These are phyloP conservation scores for Cavia aperea DNA, from an alignment of 2,113 vertebrate species.

Conservation along the genomic window DNA sequence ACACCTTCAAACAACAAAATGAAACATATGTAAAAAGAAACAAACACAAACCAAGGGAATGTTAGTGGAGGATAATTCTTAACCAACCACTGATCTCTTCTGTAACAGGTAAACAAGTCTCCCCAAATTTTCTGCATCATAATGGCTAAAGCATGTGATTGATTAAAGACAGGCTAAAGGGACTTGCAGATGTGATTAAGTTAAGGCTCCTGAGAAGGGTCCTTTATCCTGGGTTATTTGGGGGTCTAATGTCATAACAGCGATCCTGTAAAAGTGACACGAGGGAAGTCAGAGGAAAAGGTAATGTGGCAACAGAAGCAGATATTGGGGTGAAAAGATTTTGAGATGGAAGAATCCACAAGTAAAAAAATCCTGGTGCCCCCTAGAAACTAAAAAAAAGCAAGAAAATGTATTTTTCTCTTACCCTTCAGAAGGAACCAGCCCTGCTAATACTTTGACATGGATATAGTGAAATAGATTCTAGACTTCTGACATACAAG, in stretches of 20 bases:
- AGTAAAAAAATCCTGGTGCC: not conserved
- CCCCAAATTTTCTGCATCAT: not conserved
- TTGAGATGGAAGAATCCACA: not conserved
- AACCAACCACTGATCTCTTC: not conserved
- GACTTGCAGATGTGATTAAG: not conserved
- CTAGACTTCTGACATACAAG: not conserved
- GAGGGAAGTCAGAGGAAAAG: not conserved
- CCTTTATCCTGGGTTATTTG: not conserved
- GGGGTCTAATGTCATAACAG: not conserved
- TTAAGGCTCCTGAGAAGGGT: not conserved
- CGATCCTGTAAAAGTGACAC: not conserved
- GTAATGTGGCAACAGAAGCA: not conserved
- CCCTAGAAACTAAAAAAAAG: not conserved
- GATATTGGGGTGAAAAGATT: not conserved
- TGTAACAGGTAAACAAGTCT: not conserved
- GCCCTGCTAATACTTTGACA: not conserved
- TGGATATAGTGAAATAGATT: not conserved
- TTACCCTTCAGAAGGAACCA: not conserved
- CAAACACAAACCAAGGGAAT: not conserved
- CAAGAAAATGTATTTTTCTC: not conserved
- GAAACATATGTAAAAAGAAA: not conserved
- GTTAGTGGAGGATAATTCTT: not conserved
- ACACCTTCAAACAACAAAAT: not conserved
- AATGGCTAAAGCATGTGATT: not conserved
- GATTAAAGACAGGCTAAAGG: not conserved